phyloP scores from a whole-genome alignment of 2,888 invertebrate species.

The Argynnis bischoffii region DNA sequence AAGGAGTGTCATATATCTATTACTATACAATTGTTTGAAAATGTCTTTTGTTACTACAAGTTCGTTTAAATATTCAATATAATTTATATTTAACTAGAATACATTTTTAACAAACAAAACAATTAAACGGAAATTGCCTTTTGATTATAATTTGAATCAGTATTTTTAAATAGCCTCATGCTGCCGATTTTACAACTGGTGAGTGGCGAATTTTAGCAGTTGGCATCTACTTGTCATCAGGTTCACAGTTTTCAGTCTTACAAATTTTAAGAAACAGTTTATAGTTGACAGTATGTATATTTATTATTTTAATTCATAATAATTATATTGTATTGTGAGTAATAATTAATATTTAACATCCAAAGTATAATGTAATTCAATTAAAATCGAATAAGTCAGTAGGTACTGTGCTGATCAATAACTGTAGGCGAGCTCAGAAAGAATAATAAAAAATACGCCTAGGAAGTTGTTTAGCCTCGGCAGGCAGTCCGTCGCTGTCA shows the following conservation, averaged over 20 bases:
- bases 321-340: background rate
- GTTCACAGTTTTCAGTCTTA: constrained; percentile 23
- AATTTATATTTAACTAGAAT: background rate
- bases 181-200: background rate
- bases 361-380: background rate
- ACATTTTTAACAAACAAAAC: background rate
- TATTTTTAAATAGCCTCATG: constrained; percentile 12
- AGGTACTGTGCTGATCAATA: constrained; percentile 4
- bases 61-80: too few species aligned
- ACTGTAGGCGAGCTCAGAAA: constrained; percentile 28
- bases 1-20: too few species aligned
- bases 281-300: background rate
- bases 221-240: constrained; percentile 17
- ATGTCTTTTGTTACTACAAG: too few species aligned
- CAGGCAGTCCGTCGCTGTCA: constrained; percentile 63
- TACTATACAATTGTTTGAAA: too few species aligned
- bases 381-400: background rate
- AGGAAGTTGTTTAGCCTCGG: constrained; percentile 44
- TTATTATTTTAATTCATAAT: background rate
- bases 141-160: constrained; percentile 4
- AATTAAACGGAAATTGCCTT: background rate
- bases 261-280: background rate
- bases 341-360: background rate
- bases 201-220: constrained; percentile 21
- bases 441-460: constrained; percentile 46